Base-by-base conservation (phyloP, 2,113 vertebrate species). In the Formicarius rufipectus region DNA sequence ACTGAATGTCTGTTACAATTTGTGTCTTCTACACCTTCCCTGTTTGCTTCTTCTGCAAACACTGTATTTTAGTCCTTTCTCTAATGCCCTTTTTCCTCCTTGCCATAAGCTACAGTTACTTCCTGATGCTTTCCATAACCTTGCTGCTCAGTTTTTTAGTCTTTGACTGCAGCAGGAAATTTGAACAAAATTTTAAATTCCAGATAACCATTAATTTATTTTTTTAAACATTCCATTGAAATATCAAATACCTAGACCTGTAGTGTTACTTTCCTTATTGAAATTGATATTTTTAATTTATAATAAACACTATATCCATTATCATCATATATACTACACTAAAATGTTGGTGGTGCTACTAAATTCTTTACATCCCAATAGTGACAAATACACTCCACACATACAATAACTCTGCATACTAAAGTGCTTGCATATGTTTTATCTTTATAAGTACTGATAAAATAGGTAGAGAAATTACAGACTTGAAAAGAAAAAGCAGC, bases 401-500 rank as follows among this genome's bases (percentile, higher is more conserved):
- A 77, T 33, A 66, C 53, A 91, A 80, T 39, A 58, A 39, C 19
- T 35, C 45, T 69, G 79, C 53, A 80, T 23, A 35, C n/a, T 76
- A 40, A 69, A 83, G 35, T 53, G 42, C 30, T 74, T 74, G 45
- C 66, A 19, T 75, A 22, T 20, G 23, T 62, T 96, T 96, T 92
- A 83, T 73, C 59, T 73, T 77, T 59, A 95, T 64, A 93, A 95
- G 86, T 40, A 60, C 45, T 87, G 78, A 84, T 90, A 83, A 93
- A 91, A 91, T 22, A 76, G 62, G 67, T 53, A 71, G 42, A 67
- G 67, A 95, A 94, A 95, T 92, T 83, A 86, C 23, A 74, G 83
- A 80, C 37, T 90, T 93, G 78, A 95, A 93, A 95, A 89, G 73
- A 94, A 88, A 91, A 88, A 86, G 53, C 75, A 80, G 69, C 67